Conservation (phyloP, 2,888 invertebrate species). For the Sesia apiformis region DNA sequence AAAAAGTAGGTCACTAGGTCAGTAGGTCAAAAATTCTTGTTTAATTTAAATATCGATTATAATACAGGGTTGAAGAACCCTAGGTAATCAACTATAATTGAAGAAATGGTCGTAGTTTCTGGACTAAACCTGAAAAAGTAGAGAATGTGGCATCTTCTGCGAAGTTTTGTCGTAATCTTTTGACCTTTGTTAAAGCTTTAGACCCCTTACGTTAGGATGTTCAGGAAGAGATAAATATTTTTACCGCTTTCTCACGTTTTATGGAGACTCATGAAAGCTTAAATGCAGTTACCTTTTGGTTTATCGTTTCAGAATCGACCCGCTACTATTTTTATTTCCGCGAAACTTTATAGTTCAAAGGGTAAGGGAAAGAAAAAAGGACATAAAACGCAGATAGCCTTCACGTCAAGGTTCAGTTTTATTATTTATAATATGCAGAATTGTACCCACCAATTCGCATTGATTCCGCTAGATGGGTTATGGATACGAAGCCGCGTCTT, state of each 20-base stretch:
- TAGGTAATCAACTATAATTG: too few relatives aligned
- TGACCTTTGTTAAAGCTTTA: neutral
- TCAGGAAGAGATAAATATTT: neutral
- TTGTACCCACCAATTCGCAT: too few relatives aligned
- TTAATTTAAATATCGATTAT: too few relatives aligned
- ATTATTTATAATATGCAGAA: too few relatives aligned
- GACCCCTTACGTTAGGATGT: neutral
- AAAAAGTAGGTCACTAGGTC: neutral
- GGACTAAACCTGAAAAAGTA: too few relatives aligned
- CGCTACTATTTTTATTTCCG: neutral
- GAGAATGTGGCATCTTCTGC: neutral
- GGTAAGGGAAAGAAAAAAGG: neutral
- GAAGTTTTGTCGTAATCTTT: neutral
- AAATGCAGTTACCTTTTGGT: neutral
- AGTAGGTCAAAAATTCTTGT: too few relatives aligned
- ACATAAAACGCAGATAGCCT: neutral
- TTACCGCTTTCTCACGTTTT: neutral
- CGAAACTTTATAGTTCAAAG: constrained; percentile 1
- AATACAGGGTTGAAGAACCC: too few relatives aligned
- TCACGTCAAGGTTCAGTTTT: too few relatives aligned
- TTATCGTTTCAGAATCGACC: neutral
- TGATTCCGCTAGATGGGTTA: too few relatives aligned
- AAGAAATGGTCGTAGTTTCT: too few relatives aligned
- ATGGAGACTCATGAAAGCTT: neutral
- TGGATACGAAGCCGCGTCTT: too few relatives aligned